Percentiles rank a stretch among this genome's conserved stretches.
Evolutionary conservation across 2,113 vertebrate species (phyloP).

Genomic region (Rousettus leschenaultii): DNA sequence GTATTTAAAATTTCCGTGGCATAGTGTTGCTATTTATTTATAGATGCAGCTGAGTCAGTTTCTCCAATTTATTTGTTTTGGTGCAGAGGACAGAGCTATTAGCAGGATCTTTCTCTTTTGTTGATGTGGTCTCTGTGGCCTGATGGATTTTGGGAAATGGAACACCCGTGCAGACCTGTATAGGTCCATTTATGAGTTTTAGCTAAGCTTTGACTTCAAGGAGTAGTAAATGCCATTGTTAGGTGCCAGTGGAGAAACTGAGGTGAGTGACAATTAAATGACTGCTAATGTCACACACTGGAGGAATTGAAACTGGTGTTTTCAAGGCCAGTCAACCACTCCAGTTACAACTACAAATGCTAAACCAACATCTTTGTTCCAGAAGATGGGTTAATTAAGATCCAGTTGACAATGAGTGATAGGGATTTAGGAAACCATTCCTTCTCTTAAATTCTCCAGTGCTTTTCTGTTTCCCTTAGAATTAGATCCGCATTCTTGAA

Average conservation of each 20-base stretch:
- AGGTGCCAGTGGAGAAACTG: not conserved
- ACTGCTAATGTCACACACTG: not conserved
- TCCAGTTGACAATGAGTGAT: not conserved
- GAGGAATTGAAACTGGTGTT: not conserved
- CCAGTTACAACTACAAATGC: no score
- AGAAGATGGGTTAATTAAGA: not conserved
- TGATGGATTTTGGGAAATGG: not conserved
- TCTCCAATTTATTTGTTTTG: not conserved
- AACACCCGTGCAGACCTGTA: not conserved
- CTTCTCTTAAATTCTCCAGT: not conserved
- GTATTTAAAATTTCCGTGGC: not conserved
- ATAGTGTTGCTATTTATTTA: not conserved
- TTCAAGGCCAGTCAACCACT: accelerated
- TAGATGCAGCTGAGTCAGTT: not conserved
- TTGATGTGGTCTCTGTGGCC: not conserved
- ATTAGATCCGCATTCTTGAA: not conserved
- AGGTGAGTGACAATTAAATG: not conserved
- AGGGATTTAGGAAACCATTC: not conserved
- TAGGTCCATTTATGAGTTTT: not conserved
- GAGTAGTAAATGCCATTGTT: not conserved
- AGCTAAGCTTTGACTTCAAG: not conserved
- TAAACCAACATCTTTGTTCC: not conserved
- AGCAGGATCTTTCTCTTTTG: not conserved
- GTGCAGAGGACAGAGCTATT: not conserved
- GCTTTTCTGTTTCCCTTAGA: not conserved